Percentiles rank a stretch among this genome's conserved stretches.
Conservation (phyloP, 2,113 vertebrate species). For the Lates calcarifer region DNA sequence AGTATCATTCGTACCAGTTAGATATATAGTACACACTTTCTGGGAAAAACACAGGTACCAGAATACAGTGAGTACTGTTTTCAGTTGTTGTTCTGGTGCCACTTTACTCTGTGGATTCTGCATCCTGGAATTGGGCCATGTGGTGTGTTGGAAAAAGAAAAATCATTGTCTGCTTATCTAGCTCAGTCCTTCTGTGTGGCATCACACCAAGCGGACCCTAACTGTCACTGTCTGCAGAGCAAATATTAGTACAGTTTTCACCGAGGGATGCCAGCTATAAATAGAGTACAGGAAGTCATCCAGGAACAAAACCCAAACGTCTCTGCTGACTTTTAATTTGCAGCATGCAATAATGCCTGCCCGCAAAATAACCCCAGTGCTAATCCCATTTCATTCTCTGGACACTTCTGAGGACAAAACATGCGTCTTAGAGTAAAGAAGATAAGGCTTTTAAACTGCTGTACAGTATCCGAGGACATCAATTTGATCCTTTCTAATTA, state of each 20-base stretch:
- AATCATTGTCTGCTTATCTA: slow-evolving; percentile 39
- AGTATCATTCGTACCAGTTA: background rate
- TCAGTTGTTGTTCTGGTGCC: background rate
- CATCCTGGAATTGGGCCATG: slow-evolving; percentile 12
- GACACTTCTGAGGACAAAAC: slow-evolving; percentile 52
- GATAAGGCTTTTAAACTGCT: slow-evolving; percentile 27
- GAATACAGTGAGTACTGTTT: slow-evolving; percentile 10
- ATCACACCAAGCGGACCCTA: slow-evolving; percentile 20
- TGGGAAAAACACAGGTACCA: background rate
- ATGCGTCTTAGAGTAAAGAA: slow-evolving; percentile 9
- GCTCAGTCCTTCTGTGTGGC: slow-evolving; percentile 15
- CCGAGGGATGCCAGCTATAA: slow-evolving; percentile 40
- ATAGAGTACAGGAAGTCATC: slow-evolving; percentile 49
- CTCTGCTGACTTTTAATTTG: slow-evolving; percentile 53
- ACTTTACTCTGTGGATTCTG: slow-evolving; percentile 1
- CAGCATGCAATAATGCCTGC: slow-evolving; percentile 26
- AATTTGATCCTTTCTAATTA: slow-evolving; percentile 59
- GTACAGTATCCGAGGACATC: background rate
- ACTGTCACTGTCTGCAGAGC: slow-evolving; percentile 44
- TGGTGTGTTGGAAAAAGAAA: slow-evolving; percentile 12
- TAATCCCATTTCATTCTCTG: slow-evolving; percentile 55
- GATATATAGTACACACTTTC: background rate
- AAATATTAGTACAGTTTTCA: slow-evolving; percentile 57
- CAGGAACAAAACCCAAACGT: slow-evolving; percentile 38
- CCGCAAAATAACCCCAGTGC: slow-evolving; percentile 27